Percentiles rank a stretch among this genome's conserved stretches.
Evolutionary conservation across 2,797 vertebrate genomes (phyloP).

Genomic region (Okamejei kenojei): DNA sequence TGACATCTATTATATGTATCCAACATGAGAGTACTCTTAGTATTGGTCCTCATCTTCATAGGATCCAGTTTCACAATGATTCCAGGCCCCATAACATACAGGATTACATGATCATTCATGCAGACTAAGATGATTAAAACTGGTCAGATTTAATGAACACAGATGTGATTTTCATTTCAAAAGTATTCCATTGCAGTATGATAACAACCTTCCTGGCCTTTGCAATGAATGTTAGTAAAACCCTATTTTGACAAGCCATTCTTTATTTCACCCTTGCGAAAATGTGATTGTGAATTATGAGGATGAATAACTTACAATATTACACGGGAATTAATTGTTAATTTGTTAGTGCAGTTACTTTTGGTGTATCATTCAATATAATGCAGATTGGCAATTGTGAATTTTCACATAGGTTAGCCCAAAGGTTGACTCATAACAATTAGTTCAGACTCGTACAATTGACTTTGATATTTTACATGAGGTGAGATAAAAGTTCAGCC

Average conservation of each 20-base stretch:
- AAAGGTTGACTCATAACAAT: not conserved
- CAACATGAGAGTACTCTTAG: not conserved
- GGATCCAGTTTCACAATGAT: not conserved
- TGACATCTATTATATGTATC: too few species aligned
- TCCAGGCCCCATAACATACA: not conserved
- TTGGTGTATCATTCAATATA: not conserved
- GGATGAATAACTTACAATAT: not conserved
- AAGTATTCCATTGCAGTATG: not conserved
- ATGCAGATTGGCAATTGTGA: not conserved
- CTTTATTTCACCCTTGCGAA: not conserved
- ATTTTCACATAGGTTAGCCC: not conserved
- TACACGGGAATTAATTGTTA: not conserved
- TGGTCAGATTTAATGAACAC: not conserved
- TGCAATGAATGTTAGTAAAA: not conserved
- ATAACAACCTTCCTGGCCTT: not conserved
- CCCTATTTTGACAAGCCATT: not conserved
- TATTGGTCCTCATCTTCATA: not conserved
- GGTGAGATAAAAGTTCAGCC: not conserved
- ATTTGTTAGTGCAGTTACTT: not conserved
- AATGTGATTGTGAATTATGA: not conserved
- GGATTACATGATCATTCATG: not conserved
- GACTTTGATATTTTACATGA: not conserved
- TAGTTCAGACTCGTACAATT: not conserved
- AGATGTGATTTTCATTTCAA: not conserved
- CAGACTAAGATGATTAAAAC: not conserved